Conservation (phyloP, 2,113 vertebrate genomes). For the Macroglossus sobrinus region DNA sequence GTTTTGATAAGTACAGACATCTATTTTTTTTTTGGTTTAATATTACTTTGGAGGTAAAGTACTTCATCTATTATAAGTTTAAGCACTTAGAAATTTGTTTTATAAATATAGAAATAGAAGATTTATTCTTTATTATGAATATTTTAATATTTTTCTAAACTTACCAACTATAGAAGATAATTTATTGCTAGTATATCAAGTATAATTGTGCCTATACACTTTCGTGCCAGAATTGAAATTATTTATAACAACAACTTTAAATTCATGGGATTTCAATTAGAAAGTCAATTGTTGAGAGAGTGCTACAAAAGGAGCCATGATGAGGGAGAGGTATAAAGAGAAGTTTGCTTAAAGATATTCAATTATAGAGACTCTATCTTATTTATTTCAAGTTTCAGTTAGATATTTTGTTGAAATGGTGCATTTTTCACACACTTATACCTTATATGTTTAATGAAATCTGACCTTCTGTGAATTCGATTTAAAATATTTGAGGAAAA, state of each 20-base stretch:
- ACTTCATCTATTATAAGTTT: background rate
- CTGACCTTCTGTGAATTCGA: background rate
- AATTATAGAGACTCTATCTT: background rate
- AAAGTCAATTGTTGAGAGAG: background rate
- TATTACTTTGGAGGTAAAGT: background rate
- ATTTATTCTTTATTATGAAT: background rate
- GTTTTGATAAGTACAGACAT: background rate
- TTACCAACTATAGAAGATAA: background rate
- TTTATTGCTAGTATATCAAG: background rate
- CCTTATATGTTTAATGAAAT: background rate
- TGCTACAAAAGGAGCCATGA: background rate
- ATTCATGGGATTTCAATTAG: background rate
- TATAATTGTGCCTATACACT: background rate
- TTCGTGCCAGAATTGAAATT: background rate
- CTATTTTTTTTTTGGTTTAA: background rate
- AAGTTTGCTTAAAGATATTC: background rate
- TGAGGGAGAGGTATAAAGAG: background rate
- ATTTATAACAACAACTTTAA: background rate
- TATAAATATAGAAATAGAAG: background rate
- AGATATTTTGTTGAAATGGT: background rate
- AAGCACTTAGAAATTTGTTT: background rate
- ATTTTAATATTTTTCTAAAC: background rate
- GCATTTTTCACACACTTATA: background rate
- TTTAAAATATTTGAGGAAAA: slow-evolving; percentile 3
- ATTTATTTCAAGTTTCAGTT: background rate